Evolutionary conservation across 2,797 vertebrate species (phyloP), one percentile per base, ranked within the genome.

Genomic region (Ctenochaetus hawaiiensis): DNA sequence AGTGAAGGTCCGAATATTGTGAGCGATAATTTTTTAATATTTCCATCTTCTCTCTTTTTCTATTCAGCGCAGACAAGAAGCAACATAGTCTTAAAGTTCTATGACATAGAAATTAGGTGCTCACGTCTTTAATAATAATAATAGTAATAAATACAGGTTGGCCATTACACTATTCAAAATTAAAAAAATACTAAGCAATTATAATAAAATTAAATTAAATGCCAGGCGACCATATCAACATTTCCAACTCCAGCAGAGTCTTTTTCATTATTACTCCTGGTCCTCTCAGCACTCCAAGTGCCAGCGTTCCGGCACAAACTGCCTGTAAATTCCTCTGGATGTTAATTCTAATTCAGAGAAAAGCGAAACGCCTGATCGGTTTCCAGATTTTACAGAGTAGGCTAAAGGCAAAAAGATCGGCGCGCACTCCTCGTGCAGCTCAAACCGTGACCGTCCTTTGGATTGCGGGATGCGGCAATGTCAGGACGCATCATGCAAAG

Each of bases 401-500:
- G 39, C 39, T 41, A 11, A 60, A 47, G 3, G n/a, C 22, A 43
- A 9, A 80, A 51, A 18, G 14, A 56, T 8, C 57, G 9, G 26
- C 48, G 47, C 61, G 41, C 41, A 4, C 56, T 66, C 14, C 51
- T 3, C 7, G 18, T 47, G 61, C 63, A 54, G 51, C 41, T 64
- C 30, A n/a, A 58, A 44, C 65, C 26, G 54, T 53, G 67, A 65
- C 70, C 74, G 85, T 86, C 78, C 81, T 83, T 54, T 65, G 71
- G 81, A 82, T 72, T 68, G 22, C 57, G 61, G 78, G 67, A 82
- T 74, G 77, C 81, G 54, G 56, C 80, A 60, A 83, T 87, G 92
- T 92, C 87, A 86, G 88, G 81, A 75, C 77, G 72, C 89, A 83
- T 89, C 82, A 80, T 11, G 86, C 60, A 56, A 20, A 20, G 66